Base-by-base conservation (phyloP, 2,888 invertebrate species). In the Ophraella communa region DNA sequence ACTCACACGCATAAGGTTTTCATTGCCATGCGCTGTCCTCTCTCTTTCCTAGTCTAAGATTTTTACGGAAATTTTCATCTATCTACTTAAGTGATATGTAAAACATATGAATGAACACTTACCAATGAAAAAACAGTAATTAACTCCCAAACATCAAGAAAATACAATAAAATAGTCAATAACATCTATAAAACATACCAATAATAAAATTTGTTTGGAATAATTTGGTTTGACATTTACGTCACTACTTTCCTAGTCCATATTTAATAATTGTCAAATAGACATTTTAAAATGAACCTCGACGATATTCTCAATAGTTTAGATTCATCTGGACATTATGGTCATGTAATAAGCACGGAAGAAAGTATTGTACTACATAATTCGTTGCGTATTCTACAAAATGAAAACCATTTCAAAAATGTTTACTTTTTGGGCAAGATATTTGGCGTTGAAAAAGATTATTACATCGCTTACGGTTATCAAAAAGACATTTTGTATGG, bases 341-440 rank as follows among this genome's bases (percentile, higher is more conserved):
- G 94, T 8, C 83, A 89, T 71, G 87, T 89, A 78, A 80, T 94
- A 23, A 88, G 88, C 51, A 87, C 87, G 3, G 94, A 95, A 82
- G 88, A 91, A 74, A 87, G 90, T 66, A 84, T 89, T 0, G 73
- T 91, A 60, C 82, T 95, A 11, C 89, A 92, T 77, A 93, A 92
- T 78, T 93, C 95, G 0, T 82, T 96, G 3, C 85, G 91, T 0
- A 83, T 93, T 61, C 83, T 95, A 39, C 91, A 95, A 82, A 88
- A 89, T 69, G 94, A 95, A 79, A 94, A 95, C 81, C 93, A 94
- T 79, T 94, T 95, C 80, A 82, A 85, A 14, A 87, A 89, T 77
- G 87, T 93, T 57, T 94, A 89, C 77, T 93, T 95, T 77, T 95
- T 95, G 94, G 96, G 95, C 0, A 89, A 90, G 77, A 89, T 96